Percentiles rank a stretch among this genome's conserved stretches.
phyloP scores from a whole-genome alignment of 37 sponge, comb jelly and placozoan genomes.

The Petrosia ficiformis region DNA sequence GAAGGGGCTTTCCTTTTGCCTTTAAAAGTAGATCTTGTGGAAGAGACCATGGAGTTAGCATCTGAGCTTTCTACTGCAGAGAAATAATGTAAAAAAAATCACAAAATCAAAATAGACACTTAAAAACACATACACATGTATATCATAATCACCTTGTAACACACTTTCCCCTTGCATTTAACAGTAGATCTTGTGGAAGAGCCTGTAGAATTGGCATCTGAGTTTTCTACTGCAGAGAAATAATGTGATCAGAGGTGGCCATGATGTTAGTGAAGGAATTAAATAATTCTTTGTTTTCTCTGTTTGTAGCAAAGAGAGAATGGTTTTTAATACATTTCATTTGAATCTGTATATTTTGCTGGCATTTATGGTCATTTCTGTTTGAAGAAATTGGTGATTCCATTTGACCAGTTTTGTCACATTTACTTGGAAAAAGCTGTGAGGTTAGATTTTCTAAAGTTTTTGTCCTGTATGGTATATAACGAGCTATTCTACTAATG shows the following conservation, averaged over 20 bases:
- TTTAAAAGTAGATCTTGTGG: too few relatives aligned
- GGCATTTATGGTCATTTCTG: slow-evolving; percentile 1
- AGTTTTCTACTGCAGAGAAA: too few relatives aligned
- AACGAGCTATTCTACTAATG: neutral
- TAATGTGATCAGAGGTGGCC: neutral
- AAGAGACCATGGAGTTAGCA: too few relatives aligned
- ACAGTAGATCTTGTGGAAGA: too few relatives aligned
- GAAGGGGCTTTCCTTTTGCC: too few relatives aligned
- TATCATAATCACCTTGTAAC: too few relatives aligned
- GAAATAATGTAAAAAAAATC: too few relatives aligned
- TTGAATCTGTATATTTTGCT: slow-evolving; percentile 1
- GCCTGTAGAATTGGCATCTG: too few relatives aligned
- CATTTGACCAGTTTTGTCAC: neutral
- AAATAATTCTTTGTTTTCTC: neutral
- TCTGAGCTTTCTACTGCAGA: too few relatives aligned
- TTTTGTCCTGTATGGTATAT: slow-evolving; percentile 2
- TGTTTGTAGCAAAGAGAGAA: neutral
- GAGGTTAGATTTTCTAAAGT: neutral
- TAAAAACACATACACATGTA: too few relatives aligned
- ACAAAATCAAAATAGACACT: too few relatives aligned
- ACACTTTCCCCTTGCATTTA: too few relatives aligned
- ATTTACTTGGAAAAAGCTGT: slow-evolving; percentile 10
- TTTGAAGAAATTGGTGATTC: slow-evolving; percentile 2
- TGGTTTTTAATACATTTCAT: neutral
- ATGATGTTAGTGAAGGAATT: slow-evolving; percentile 19